Evolutionary conservation across 2,113 vertebrate species (phyloP), one percentile per base, ranked within the genome.

Genomic region (Rhynchomys soricoides): DNA sequence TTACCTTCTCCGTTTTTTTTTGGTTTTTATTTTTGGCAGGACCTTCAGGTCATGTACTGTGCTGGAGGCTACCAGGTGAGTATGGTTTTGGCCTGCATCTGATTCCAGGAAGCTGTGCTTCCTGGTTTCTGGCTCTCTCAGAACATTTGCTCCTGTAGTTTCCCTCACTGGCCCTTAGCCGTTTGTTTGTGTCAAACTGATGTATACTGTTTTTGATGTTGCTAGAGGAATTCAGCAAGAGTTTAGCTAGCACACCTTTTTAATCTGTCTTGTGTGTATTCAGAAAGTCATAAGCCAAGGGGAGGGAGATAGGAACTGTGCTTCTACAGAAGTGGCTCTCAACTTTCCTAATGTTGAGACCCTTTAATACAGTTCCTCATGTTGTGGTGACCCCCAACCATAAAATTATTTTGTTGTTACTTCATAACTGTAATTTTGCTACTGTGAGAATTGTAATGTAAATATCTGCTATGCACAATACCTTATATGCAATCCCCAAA

Each of bases 21-120:
- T 37, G 90, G 43, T 94, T 97, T 97, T 70, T 90, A 40, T 94
- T 97, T 97, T 97, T 97, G 97, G 95, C 97, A 95, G 79, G 89
- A 96, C 16, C 77, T 91, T 79, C 90, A 85, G 94, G 92, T 97
- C 95, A 95, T 93, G 90, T 94, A 93, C 91, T 91, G 83, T 96
- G 62, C 71, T 97, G 59, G 91, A 86, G 97, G 96, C 96, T 96
- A 97, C 82, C 91, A 97, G 96, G 66, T 97, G 96, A 96, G 90
- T 96, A 75, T 91, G 92, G 87, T 86, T 96, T 98, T 94, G 90
- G 75, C 66, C 85, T 87, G 29, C 87, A 71, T 96, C 97, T 98
- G 91, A 59, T 93, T 96, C 96, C 90, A 97, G 93, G 89, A 93
- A 94, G 93, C 90, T 86, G 13, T 34, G 86, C 83, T 97, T 97